Conservation (phyloP, 1,140 invertebrate species). For the Hyposmocoma kahamanoa region DNA sequence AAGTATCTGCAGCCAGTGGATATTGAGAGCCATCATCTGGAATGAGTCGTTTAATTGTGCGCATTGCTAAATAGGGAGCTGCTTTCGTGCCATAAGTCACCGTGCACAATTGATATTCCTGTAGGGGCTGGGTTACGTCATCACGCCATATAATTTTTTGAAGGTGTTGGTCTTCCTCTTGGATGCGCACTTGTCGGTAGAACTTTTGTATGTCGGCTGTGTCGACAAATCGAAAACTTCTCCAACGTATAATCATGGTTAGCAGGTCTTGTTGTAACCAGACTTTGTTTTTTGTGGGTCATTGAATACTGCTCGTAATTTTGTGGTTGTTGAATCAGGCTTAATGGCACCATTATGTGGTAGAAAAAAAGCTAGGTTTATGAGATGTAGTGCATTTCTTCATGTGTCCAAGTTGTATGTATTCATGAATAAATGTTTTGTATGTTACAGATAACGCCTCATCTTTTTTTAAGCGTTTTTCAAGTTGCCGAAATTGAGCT, state of each 20-base stretch:
- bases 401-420: no score
- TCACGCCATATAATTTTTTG: slow-evolving; percentile 45
- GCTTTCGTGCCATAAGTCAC: slow-evolving; percentile 7
- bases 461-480: no score
- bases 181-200: slow-evolving; percentile 43
- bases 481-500: no score
- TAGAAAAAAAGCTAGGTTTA: not conserved
- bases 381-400: no score
- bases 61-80: not conserved
- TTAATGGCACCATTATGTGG: not conserved
- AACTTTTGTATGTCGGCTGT: slow-evolving; percentile 46
- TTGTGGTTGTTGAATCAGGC: no score
- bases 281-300: not conserved
- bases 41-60: not conserved
- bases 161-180: slow-evolving; percentile 20
- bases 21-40: not conserved
- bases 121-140: slow-evolving; percentile 9
- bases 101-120: slow-evolving; percentile 1
- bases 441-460: no score
- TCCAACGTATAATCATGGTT: not conserved
- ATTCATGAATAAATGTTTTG: not conserved
- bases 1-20: not conserved
- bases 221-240: slow-evolving; percentile 20
- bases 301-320: no score
- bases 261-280: not conserved